Base-by-base conservation (phyloP, 37 sponge, comb jelly and placozoan species). In the Eunapius fragilis region DNA sequence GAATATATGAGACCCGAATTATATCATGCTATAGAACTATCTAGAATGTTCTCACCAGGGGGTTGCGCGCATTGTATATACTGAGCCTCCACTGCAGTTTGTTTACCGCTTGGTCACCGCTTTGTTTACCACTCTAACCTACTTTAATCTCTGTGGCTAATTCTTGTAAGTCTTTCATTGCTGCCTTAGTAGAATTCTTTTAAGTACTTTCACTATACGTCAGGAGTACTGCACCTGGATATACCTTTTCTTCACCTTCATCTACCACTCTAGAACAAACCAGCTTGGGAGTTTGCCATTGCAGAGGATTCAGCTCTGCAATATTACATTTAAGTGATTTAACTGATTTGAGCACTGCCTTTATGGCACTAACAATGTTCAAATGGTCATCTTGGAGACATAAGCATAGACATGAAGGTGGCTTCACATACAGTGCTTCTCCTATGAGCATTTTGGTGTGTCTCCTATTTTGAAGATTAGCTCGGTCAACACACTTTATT, bases 381-480 rank as follows among this genome's bases (percentile, higher is more conserved):
- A 85, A 19, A 13, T 75, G 67, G 11, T 90, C 90, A 68, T 81
- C 86, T 72, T 85, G 90, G 49, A 83, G 83, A 25, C 30, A 26
- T 74, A 72, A 72, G 74, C 83, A 73, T 24, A 83, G 74, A 68
- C 74, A 37, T 37, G 81, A 87, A 17, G 80, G 74, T 47, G 68
- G 25, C 37, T 90, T 78, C 19, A 85, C 71, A 68, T 85, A 90
- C 82, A 90, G 36, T 36, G 90, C 85, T 34, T 50, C 50, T 12
- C 90, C 90, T 81, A 90, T 75, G 28, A 85, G 30, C 70, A 76
- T 87, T 32, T 87, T 87, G 17, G 27, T 69, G 58, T 37, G 5
- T 41, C 87, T 87, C 87, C 80, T 87, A 83, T 50, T 67, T 0
- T 87, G 78, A 24, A 91, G 26, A 2, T 35, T n/a, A 37, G 76